Percentiles rank a stretch among this genome's conserved stretches.
Evolutionary conservation across 2,888 invertebrate species (phyloP).

Genomic region (Dyspetes luteomarginatus): DNA sequence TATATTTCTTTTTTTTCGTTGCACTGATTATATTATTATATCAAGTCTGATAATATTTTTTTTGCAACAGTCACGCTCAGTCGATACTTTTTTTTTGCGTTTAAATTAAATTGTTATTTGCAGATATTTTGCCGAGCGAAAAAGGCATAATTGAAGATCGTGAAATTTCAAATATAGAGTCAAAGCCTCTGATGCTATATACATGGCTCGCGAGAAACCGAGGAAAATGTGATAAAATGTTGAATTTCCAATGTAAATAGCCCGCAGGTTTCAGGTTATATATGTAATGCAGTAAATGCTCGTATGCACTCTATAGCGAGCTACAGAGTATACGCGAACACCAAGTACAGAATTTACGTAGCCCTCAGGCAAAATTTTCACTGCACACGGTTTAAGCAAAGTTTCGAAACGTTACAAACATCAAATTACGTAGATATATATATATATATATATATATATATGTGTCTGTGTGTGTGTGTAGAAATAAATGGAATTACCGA

Average conservation of each 20-base stretch:
- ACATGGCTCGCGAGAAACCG: background rate
- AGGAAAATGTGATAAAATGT: background rate
- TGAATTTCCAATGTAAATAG: background rate
- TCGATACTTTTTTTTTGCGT: too few relatives aligned
- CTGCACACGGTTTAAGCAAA: conserved; percentile 8
- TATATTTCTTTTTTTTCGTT: too few relatives aligned
- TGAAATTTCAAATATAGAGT: background rate
- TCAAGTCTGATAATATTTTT: too few relatives aligned
- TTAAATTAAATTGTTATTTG: too few relatives aligned
- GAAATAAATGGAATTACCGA: background rate
- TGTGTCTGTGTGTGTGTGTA: background rate
- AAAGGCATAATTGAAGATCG: too few relatives aligned
- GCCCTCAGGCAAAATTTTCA: conserved; percentile 14
- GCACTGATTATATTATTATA: too few relatives aligned
- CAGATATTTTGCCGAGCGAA: too few relatives aligned
- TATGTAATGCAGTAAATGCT: background rate
- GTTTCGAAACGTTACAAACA: conserved; percentile 11
- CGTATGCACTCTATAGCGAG: background rate
- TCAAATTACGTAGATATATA: background rate
- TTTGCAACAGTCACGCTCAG: too few relatives aligned
- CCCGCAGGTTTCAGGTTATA: background rate
- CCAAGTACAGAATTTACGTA: conserved; percentile 17
- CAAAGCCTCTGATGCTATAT: too few relatives aligned
- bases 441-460: background rate
- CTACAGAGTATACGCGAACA: background rate